These are phyloP conservation scores for Crossaster papposus DNA, from an alignment of 53 echinoderm and acorn worm genomes.

Conservation along the genomic window DNA sequence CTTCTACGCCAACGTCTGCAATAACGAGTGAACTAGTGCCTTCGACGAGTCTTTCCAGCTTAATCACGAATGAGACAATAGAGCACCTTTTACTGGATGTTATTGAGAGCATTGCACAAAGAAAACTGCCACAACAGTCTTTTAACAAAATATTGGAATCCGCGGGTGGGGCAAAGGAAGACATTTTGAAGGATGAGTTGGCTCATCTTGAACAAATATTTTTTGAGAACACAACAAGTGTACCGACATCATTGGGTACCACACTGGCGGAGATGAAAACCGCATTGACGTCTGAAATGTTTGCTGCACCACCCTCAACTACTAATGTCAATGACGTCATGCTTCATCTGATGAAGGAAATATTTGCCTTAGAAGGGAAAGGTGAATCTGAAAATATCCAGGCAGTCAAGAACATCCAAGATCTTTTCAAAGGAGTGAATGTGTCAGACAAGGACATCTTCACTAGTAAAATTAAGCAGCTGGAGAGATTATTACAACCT, in stretches of 20 bases:
- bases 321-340: background rate
- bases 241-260: background rate
- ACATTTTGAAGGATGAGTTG: slow-evolving; percentile 22
- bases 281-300: background rate
- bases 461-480: slow-evolving; percentile 8
- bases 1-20: background rate
- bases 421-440: slow-evolving; percentile 1
- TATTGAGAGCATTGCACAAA: background rate
- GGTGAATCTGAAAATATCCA: background rate
- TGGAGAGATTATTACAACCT: background rate
- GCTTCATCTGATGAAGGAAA: slow-evolving; percentile 21
- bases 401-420: background rate
- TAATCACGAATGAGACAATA: background rate
- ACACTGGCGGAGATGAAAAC: background rate
- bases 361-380: background rate
- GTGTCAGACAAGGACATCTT: background rate
- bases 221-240: background rate
- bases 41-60: background rate
- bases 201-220: background rate
- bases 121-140: background rate
- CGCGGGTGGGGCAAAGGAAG: background rate
- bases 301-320: background rate
- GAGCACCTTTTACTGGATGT: background rate
- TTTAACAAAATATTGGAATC: slow-evolving; percentile 12
- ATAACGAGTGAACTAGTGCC: background rate